Conservation (phyloP, 2,888 invertebrate species). For the Latheticus oryzae region DNA sequence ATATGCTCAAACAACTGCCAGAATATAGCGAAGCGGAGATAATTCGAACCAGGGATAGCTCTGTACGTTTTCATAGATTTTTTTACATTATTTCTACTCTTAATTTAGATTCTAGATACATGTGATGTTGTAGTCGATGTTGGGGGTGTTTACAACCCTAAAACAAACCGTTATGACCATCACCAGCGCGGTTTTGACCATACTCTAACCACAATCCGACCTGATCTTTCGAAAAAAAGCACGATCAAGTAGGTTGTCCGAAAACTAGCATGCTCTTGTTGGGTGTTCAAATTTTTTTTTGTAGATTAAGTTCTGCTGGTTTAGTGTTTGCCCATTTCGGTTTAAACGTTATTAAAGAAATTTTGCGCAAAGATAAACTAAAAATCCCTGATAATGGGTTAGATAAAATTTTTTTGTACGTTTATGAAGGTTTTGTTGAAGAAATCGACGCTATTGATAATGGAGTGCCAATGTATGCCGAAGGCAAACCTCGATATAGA, state of each 20-base stretch:
- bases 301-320: conserved; percentile 94
- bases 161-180: conserved; percentile 87
- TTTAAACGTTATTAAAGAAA: conserved; percentile 75
- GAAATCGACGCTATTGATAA: conserved; percentile 98
- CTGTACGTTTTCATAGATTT: conserved; percentile 57
- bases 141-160: conserved; percentile 85
- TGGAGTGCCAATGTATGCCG: conserved; percentile 84
- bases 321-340: conserved; percentile 93
- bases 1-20: conserved; percentile 85
- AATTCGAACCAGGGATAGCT: conserved; percentile 73
- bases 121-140: conserved; percentile 98
- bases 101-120: conserved; percentile 70
- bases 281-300: conserved; percentile 45
- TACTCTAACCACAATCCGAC: conserved; percentile 74
- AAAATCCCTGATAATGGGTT: conserved; percentile 68
- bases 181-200: conserved; percentile 86
- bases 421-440: conserved; percentile 89
- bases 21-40: conserved; percentile 85
- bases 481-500: conserved; percentile 78
- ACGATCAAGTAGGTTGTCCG: conserved; percentile 68
- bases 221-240: conserved; percentile 71
- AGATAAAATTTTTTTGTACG: conserved; percentile 72
- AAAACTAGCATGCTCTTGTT: too few species aligned
- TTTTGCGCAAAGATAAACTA: conserved; percentile 66
- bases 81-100: conserved; percentile 9